A percentile compares a stretch with the other conserved stretches of the same genome.
Conservation (phyloP, 2,113 vertebrate genomes). For the Rhagologus leucostigma region DNA sequence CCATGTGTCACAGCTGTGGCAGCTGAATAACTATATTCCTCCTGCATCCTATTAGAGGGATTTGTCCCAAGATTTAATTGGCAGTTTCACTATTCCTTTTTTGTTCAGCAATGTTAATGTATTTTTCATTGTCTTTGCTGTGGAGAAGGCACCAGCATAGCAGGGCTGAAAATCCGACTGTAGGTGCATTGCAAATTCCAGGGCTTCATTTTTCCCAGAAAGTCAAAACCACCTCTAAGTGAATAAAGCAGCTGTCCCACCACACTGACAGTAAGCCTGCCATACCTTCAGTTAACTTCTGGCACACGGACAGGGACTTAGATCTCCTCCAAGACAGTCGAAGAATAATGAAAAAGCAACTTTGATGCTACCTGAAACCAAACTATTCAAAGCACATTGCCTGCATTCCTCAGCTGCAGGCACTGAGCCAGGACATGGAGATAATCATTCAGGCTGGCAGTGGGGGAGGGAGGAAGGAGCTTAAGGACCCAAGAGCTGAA, state of each 20-base stretch:
- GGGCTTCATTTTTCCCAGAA: slow-evolving; percentile 21
- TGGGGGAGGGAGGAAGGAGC: slow-evolving; percentile 24
- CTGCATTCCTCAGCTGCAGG: slow-evolving; percentile 46
- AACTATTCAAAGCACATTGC: slow-evolving; percentile 46
- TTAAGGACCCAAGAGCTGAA: background rate
- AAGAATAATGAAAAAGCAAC: slow-evolving; percentile 55
- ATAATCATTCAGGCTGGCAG: background rate
- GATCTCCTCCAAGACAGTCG: slow-evolving; percentile 35
- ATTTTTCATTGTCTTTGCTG: background rate
- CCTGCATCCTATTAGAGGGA: background rate
- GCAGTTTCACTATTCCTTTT: background rate
- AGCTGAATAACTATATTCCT: background rate
- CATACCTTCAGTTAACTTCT: background rate
- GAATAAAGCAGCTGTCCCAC: background rate
- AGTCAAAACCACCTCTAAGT: slow-evolving; percentile 5
- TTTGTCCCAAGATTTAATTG: slow-evolving; percentile 1
- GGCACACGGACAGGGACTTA: slow-evolving; percentile 10
- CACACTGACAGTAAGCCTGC: background rate
- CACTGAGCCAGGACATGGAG: slow-evolving; percentile 25
- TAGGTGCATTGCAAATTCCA: slow-evolving; percentile 1
- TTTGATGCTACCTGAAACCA: slow-evolving; percentile 65
- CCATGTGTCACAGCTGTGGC: background rate
- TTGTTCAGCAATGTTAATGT: background rate
- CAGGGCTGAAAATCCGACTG: background rate
- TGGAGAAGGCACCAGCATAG: background rate